These are phyloP conservation scores for Hemibates koningsi DNA, from an alignment of 2,113 vertebrate species.

Conservation along the genomic window DNA sequence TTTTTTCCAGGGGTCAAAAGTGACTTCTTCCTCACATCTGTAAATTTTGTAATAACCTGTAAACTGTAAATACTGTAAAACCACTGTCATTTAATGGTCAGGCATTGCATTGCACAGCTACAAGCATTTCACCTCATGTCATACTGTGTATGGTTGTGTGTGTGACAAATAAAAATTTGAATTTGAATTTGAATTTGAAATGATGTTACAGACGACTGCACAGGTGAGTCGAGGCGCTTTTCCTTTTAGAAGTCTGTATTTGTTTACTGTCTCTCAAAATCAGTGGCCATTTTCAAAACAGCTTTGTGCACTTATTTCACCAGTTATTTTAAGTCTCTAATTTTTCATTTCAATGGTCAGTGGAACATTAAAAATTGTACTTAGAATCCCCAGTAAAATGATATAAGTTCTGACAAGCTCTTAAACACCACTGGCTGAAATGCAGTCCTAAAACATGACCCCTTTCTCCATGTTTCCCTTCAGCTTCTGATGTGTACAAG, in stretches of 20 bases:
- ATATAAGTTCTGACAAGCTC: not conserved
- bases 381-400: not conserved
- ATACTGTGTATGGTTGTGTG: too few species aligned
- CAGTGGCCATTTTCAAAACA: not conserved
- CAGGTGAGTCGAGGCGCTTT: not conserved
- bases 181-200: too few species aligned
- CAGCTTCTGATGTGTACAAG: not conserved
- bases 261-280: not conserved
- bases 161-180: too few species aligned
- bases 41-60: too few species aligned
- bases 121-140: too few species aligned
- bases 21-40: not conserved
- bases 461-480: not conserved
- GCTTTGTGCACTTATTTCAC: not conserved
- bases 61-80: too few species aligned
- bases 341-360: not conserved
- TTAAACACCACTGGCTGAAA: not conserved
- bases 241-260: not conserved
- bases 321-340: not conserved
- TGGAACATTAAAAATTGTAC: not conserved
- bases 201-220: not conserved
- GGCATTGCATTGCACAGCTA: too few species aligned
- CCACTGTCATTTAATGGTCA: too few species aligned
- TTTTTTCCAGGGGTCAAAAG: slow-evolving; percentile 27
- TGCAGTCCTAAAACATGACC: not conserved